Percentiles rank a stretch among this genome's conserved stretches.
Evolutionary conservation across 2,797 vertebrate species (phyloP).

Genomic region (Acanthurus lineatus): DNA sequence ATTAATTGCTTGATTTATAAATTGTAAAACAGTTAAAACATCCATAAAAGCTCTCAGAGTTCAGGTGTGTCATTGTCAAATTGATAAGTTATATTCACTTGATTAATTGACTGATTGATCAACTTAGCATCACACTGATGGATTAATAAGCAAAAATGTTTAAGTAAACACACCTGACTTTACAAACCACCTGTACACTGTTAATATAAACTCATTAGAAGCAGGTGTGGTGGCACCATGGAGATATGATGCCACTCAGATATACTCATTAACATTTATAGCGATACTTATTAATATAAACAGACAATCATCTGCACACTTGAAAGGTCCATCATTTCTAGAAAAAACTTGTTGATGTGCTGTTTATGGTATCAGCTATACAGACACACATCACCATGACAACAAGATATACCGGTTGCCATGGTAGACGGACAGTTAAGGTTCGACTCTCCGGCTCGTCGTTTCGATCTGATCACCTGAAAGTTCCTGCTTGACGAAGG

Average conservation of each 20-base stretch:
- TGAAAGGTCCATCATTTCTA: no score
- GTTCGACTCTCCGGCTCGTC: constrained; percentile 72
- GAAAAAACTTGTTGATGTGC: not conserved
- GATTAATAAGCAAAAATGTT: not conserved
- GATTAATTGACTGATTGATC: not conserved
- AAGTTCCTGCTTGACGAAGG: constrained; percentile 97
- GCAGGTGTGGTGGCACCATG: no score
- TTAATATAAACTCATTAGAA: not conserved
- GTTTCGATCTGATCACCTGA: constrained; percentile 86
- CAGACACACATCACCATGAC: not conserved
- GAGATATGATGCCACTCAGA: no score
- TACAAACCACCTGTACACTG: not conserved
- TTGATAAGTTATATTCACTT: no score
- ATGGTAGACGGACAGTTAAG: not conserved
- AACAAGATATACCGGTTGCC: not conserved
- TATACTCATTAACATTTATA: not conserved
- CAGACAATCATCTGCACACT: not conserved
- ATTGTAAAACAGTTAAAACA: no score
- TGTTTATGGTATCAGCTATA: not conserved
- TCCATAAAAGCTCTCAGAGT: no score
- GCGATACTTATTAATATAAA: not conserved
- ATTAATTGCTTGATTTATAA: no score
- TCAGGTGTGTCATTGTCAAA: not conserved
- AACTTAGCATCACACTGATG: not conserved
- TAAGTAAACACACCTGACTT: not conserved